phyloP scores from a whole-genome alignment of 2,888 invertebrate species.

The Drosophila anomalata region DNA sequence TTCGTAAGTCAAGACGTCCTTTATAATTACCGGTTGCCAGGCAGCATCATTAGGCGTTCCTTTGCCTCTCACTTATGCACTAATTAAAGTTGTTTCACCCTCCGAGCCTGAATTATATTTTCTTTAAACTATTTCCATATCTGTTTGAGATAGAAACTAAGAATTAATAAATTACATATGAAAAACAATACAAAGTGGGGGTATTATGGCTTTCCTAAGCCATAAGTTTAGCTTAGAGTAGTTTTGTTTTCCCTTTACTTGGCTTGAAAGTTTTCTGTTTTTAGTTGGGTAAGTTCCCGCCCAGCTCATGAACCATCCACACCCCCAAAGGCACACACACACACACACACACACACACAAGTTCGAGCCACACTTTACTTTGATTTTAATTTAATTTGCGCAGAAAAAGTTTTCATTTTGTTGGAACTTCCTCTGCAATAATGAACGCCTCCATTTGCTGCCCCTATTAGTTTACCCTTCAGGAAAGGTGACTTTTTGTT shows the following conservation, averaged over 20 bases:
- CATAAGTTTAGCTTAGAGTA: conserved; percentile 1
- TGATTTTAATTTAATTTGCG: conserved; percentile 57
- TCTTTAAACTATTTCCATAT: background rate
- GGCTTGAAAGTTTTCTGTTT: conserved; percentile 28
- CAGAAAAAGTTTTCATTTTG: conserved; percentile 45
- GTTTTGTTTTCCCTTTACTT: conserved; percentile 17
- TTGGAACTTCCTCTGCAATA: conserved; percentile 11
- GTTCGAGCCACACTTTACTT: conserved; percentile 23
- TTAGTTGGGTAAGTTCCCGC: conserved; percentile 41
- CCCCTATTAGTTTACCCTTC: conserved; percentile 9
- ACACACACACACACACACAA: conserved; percentile 11
- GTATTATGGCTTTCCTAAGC: background rate
- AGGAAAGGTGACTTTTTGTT: conserved; percentile 11
- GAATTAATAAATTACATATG: background rate
- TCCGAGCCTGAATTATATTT: background rate
- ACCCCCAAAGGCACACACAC: conserved; percentile 1
- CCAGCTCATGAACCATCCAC: conserved; percentile 12
- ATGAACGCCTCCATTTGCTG: conserved; percentile 22
- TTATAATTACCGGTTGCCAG: conserved; percentile 23
- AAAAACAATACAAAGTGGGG: background rate
- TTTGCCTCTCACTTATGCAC: background rate
- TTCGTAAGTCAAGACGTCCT: conserved; percentile 7
- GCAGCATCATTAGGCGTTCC: conserved; percentile 11
- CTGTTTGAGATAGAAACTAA: background rate
- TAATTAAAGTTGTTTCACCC: conserved; percentile 14